Conservation (phyloP, 2,113 vertebrate genomes). For the Oceanites oceanicus region DNA sequence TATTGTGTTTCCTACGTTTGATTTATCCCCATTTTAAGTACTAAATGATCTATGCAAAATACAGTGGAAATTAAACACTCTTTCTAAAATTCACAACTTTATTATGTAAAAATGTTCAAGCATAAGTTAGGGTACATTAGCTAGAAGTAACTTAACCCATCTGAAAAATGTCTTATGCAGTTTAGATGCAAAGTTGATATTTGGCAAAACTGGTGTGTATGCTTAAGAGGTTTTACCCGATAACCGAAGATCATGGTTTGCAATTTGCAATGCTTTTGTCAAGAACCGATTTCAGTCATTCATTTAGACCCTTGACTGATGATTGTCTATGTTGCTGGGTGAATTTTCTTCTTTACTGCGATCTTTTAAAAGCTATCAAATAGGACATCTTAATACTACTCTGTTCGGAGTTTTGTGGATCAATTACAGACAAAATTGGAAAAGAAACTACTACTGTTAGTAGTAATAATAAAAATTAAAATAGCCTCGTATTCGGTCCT, state of each 20-base stretch:
- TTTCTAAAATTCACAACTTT: conserved; percentile 24
- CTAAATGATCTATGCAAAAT: conserved; percentile 49
- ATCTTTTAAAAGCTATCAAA: background rate
- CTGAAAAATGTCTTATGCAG: background rate
- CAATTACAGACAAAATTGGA: background rate
- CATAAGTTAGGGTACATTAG: background rate
- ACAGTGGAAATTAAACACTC: conserved; percentile 25
- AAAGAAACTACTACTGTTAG: background rate
- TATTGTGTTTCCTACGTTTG: conserved; percentile 50
- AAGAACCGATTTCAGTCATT: background rate
- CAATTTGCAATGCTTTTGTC: background rate
- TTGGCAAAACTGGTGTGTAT: background rate
- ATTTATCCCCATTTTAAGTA: conserved; percentile 46
- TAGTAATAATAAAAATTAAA: conserved; percentile 3
- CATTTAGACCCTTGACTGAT: background rate
- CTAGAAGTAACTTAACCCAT: conserved; percentile 11
- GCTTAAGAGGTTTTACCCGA: background rate
- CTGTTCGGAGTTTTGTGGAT: background rate
- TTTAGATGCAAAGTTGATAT: background rate
- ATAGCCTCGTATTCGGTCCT: background rate
- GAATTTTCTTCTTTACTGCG: background rate
- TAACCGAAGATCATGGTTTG: background rate
- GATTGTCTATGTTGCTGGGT: background rate
- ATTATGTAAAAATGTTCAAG: conserved; percentile 35
- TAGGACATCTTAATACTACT: background rate